Percentiles rank a stretch among this genome's conserved stretches.
Conservation (phyloP, 2,113 vertebrate genomes). For the Gymnarchus niloticus region DNA sequence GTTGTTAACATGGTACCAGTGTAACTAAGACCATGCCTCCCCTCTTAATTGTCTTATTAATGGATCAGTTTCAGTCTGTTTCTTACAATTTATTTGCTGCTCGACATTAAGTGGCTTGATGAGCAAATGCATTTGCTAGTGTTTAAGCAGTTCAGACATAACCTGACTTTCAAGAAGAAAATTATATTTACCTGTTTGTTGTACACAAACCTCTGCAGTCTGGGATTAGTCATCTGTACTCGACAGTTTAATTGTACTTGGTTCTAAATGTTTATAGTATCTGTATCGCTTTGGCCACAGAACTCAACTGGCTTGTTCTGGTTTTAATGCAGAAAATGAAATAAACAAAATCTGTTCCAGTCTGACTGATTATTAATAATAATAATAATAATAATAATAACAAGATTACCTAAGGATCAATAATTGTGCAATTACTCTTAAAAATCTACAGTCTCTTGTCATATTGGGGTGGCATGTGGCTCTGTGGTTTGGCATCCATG, state of each 20-base stretch:
- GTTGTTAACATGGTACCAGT: background rate
- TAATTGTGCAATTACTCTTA: background rate
- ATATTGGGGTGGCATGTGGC: no score
- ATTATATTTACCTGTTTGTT: background rate
- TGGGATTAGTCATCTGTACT: background rate
- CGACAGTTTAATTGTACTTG: background rate
- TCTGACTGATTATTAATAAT: background rate
- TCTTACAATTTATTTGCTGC: background rate
- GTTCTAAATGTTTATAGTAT: background rate
- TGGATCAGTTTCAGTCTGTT: background rate
- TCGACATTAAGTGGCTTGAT: background rate
- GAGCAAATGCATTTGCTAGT: background rate
- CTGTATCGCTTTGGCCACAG: background rate
- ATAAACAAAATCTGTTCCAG: no score
- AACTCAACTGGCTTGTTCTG: no score
- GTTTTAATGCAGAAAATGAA: no score
- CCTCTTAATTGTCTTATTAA: background rate
- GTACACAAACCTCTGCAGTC: background rate
- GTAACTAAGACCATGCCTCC: background rate
- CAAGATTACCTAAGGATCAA: background rate
- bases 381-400: background rate
- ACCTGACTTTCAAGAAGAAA: background rate
- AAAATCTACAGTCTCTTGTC: background rate
- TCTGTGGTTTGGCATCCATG: no score
- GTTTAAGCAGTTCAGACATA: constrained; percentile 3